Base-by-base conservation (phyloP, 2,797 vertebrate species). In the Onychomys torridus region DNA sequence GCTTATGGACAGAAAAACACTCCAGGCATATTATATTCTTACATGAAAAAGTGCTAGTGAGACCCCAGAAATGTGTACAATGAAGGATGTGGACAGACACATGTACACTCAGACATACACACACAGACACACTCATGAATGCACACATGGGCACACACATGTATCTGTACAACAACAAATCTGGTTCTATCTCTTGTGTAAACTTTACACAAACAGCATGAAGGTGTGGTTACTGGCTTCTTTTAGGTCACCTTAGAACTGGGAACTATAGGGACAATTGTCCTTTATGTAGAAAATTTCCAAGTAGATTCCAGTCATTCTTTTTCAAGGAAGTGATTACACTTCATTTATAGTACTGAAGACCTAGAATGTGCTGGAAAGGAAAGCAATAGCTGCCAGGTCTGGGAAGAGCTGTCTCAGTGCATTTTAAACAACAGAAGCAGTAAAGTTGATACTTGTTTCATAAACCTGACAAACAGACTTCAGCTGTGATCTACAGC, bases 341-440 rank as follows among this genome's bases (percentile, higher is more conserved):
- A 81, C 87, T 76, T 93, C 79, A 77, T 96, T 93, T 85, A 94
- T 82, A 95, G 88, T 78, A 95, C 25, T 95, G 76, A 87, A 96
- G 96, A 76, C 94, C 78, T 89, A 32, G 75, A 95, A 89, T 75
- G 71, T 52, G 76, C 91, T 96, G 83, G 83, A 93, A 89, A 55
- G 83, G 86, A 61, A 93, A 97, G 83, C 76, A 95, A 76, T 84
- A 89, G 92, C 71, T n/a, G 77, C 76, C 83, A 93, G 87, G n/a
- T 78, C 78, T 82, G 65, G 90, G 84, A 96, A 97, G 67, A 75
- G 93, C 49, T 92, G 43, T 69, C 61, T 96, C 91, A 67, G 90
- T 96, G 92, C 82, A 95, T 93, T 89, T 96, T 96, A 79, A 94
- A 96, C 93, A 93, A 79, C 55, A 85, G 82, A 90, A 96, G 93